Base-by-base conservation (phyloP, 2,888 invertebrate genomes). In the Sminthurinus aureus region DNA sequence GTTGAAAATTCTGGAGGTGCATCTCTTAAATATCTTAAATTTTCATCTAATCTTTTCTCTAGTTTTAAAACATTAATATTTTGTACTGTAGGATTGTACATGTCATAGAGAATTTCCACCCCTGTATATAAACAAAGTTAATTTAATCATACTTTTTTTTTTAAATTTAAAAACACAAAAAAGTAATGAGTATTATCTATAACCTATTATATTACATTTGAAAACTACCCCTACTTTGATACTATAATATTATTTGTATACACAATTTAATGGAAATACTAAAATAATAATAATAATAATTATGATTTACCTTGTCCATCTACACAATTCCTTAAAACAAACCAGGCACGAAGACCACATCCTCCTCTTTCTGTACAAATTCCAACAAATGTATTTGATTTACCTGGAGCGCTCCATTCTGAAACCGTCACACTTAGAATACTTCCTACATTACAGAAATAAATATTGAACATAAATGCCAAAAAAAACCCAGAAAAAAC, bases 61-160 rank as follows among this genome's bases (percentile, higher is more conserved):
- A 99, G 92, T 64, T 95, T 93, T 18, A 99, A 91, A 0, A 98
- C 96, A 91, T 98, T 96, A 64, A 99, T 94, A 89, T 93, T 94
- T 89, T 94, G 94, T 86, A 99, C 93, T 0, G 95, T 94, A 18
- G 99, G 99, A 91, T 97, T 98, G 89, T 99, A 99, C 89, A 99
- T 91, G 85, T 98, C 95, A 91, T 95, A 98, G 87, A 92, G 90
- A 88, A 95, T 92, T 91, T 95, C 94, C 77, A 94, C 90, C 50
- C 93, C 93, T 93, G 88, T 26, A 78, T n/a, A 22, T n/a, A 51
- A 24, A 74, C 71, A 71, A 71, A 12, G n/a, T n/a, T 4, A 12
- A 74, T 18, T 18, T 74, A 74, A 12, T 26, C 22, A 73, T 26
- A 22, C 67, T n/a, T 18, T 13, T 22, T 20, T 12, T 71, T 71